Percentiles rank a stretch among this genome's conserved stretches.
Evolutionary conservation across 2,797 vertebrate species (phyloP).

Genomic region (Cichlasoma orientale): DNA sequence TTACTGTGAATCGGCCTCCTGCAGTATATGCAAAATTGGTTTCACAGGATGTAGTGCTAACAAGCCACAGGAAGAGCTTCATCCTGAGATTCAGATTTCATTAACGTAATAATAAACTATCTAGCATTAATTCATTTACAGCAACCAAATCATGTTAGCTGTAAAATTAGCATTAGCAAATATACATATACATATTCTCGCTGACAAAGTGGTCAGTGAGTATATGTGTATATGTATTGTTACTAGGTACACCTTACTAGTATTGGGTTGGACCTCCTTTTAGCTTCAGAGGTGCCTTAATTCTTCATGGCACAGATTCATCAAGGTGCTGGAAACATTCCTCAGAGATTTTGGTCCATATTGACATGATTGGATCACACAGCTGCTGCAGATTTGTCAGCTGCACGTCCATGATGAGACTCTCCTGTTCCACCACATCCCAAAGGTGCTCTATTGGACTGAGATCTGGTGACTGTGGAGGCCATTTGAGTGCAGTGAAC

Average conservation of each 20-base stretch:
- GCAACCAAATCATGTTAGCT: neutral
- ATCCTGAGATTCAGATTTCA: neutral
- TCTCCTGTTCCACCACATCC: too few species aligned
- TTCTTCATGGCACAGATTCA: neutral
- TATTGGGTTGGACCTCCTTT: neutral
- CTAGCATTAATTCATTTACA: neutral
- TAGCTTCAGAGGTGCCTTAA: neutral
- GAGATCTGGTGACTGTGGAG: too few species aligned
- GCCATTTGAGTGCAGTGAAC: too few species aligned
- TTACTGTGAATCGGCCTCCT: neutral
- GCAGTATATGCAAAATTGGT: neutral
- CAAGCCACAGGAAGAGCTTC: neutral
- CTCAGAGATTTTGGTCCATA: neutral
- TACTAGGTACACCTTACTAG: neutral
- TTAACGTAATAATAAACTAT: neutral
- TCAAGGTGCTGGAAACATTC: neutral
- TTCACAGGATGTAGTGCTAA: neutral
- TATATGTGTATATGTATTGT: too few species aligned
- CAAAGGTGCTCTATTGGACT: too few species aligned
- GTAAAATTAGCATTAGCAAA: neutral
- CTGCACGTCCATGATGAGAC: too few species aligned
- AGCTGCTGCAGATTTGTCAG: too few species aligned
- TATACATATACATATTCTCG: too few species aligned
- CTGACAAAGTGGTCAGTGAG: too few species aligned
- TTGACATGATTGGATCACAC: neutral